These are phyloP conservation scores for Danio aesculapii DNA, from an alignment of 2,797 vertebrate species.

Conservation along the genomic window DNA sequence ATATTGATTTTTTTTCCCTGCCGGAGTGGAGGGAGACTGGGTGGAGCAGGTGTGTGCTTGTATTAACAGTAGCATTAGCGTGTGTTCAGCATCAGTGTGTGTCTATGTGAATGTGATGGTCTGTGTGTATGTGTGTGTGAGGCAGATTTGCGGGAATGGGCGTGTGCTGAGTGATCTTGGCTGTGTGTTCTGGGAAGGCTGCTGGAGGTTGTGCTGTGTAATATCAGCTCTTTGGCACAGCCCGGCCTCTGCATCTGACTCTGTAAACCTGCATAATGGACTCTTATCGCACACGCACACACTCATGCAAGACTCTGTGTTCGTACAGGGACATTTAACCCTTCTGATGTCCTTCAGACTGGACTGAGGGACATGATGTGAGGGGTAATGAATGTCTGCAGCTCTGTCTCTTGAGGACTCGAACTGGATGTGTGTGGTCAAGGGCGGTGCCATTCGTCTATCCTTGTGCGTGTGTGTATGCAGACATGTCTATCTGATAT, in stretches of 20 bases:
- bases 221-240: constrained; percentile 59
- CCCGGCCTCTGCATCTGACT: constrained; percentile 52
- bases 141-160: constrained; percentile 62
- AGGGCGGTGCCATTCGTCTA: constrained; percentile 25
- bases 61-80: constrained; percentile 48
- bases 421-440: constrained; percentile 36
- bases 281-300: constrained; percentile 49
- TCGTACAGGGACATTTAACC: constrained; percentile 50
- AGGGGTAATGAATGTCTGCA: constrained; percentile 40
- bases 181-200: constrained; percentile 60
- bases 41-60: constrained; percentile 50
- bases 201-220: constrained; percentile 60
- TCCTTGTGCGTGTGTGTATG: neutral
- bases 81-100: constrained; percentile 37
- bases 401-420: constrained; percentile 21
- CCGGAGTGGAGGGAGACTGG: constrained; percentile 56
- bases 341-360: constrained; percentile 48
- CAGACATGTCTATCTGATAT: constrained; percentile 19
- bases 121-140: constrained; percentile 29
- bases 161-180: constrained; percentile 50
- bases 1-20: constrained; percentile 68
- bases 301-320: constrained; percentile 29
- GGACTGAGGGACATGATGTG: constrained; percentile 48
- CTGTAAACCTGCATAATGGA: constrained; percentile 61
- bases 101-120: constrained; percentile 50